A percentile compares a stretch with the other conserved stretches of the same genome.
phyloP scores from a whole-genome alignment of 2,797 vertebrate species.

The Podargus strigoides region DNA sequence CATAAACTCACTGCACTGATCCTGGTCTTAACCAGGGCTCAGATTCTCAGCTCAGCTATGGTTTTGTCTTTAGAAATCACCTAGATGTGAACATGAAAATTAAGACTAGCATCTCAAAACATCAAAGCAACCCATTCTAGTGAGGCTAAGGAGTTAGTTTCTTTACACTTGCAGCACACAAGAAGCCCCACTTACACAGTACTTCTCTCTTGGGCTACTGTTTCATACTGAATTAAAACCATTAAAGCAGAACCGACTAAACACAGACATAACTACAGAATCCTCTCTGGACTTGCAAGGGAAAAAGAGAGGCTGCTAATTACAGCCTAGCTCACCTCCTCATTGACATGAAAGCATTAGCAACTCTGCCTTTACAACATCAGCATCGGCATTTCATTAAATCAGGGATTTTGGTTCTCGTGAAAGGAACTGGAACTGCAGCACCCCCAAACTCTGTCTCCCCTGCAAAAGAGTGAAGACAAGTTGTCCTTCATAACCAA shows the following conservation, averaged over 20 bases:
- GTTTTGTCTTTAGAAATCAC: not conserved
- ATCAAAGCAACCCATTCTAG: not conserved
- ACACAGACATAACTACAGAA: not conserved
- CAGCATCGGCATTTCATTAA: fast-evolving
- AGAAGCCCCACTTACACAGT: not conserved
- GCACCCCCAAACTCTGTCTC: not conserved
- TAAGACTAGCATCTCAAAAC: not conserved
- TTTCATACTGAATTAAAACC: not conserved
- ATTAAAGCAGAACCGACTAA: not conserved
- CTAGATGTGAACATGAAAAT: not conserved
- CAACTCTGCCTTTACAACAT: not conserved
- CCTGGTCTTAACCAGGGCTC: not conserved
- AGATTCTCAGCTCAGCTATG: not conserved
- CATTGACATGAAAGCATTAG: not conserved
- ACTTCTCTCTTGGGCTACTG: not conserved
- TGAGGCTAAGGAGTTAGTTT: not conserved
- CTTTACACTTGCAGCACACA: not conserved
- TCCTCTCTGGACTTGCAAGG: not conserved
- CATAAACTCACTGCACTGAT: not conserved
- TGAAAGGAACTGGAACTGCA: not conserved
- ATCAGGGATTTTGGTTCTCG: not conserved
- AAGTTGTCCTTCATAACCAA: not conserved
- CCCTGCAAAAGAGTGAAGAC: not conserved
- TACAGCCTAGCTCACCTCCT: not conserved
- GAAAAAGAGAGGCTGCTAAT: not conserved